Evolutionary conservation across 2,797 vertebrate genomes (phyloP).

Genomic region (Sylvia borin): DNA sequence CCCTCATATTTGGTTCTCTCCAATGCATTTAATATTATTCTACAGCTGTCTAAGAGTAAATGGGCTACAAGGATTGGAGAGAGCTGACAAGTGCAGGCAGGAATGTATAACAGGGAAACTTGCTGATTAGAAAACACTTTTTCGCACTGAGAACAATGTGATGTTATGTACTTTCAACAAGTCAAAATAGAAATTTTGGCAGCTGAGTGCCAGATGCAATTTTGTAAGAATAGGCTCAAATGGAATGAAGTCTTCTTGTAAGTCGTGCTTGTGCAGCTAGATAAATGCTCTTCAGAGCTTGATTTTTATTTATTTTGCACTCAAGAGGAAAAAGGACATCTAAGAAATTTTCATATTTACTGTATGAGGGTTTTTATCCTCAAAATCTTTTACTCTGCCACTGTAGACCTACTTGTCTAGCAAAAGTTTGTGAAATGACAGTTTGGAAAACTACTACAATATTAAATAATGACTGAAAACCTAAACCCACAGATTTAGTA

Average conservation of each 20-base stretch:
- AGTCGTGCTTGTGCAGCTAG: not conserved
- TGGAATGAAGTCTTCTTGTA: not conserved
- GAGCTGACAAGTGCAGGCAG: not conserved
- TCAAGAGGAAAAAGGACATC: not conserved
- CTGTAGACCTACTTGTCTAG: not conserved
- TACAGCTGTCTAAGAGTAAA: not conserved
- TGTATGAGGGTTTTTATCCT: not conserved
- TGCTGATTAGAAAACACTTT: slow-evolving; percentile 29
- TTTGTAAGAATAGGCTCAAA: slow-evolving; percentile 12
- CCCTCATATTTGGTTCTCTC: not conserved
- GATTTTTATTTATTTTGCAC: not conserved
- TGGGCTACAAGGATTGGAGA: not conserved
- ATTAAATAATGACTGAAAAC: not conserved
- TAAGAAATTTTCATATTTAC: not conserved
- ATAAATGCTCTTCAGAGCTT: not conserved
- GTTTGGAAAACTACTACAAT: not conserved
- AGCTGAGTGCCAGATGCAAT: slow-evolving; percentile 9
- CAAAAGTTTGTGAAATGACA: not conserved
- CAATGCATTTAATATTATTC: not conserved
- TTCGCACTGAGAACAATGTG: not conserved
- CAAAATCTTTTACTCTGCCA: not conserved
- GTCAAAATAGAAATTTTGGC: slow-evolving; percentile 17
- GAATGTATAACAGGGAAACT: not conserved
- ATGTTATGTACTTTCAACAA: not conserved
- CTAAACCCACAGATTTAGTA: not conserved